Evolutionary conservation across 2,113 vertebrate species (phyloP).

Genomic region (Hemibagrus wyckioides): DNA sequence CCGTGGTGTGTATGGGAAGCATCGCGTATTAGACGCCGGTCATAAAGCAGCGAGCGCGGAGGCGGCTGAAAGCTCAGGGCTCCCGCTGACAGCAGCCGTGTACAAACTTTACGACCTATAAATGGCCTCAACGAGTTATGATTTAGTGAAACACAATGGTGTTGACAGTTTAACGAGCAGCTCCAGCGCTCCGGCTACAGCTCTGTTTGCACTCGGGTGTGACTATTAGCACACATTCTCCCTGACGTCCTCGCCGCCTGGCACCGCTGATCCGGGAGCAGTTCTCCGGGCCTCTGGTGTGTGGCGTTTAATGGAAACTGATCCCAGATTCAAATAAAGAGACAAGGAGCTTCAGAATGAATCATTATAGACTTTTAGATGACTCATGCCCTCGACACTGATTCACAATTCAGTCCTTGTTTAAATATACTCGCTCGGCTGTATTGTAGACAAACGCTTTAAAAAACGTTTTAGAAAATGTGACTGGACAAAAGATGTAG

Average conservation of each 20-base stretch:
- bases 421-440: neutral
- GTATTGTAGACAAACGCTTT: neutral
- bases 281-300: neutral
- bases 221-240: slow-evolving; percentile 36
- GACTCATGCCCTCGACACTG: neutral
- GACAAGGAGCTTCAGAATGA: neutral
- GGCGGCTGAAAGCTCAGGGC: neutral
- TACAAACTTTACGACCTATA: slow-evolving; percentile 48
- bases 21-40: neutral
- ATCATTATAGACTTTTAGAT: slow-evolving; percentile 9
- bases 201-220: slow-evolving; percentile 48
- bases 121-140: slow-evolving; percentile 38
- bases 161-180: slow-evolving; percentile 46
- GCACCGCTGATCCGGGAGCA: slow-evolving; percentile 24
- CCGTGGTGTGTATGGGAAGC: neutral
- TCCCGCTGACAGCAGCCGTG: slow-evolving; percentile 31
- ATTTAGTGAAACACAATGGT: slow-evolving; percentile 48
- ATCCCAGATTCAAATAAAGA: neutral
- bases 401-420: neutral
- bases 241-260: neutral
- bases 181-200: slow-evolving; percentile 17
- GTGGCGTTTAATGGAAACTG: neutral
- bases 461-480: neutral
- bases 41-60: neutral
- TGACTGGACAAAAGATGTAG: neutral